A percentile compares a stretch with the other conserved stretches of the same genome.
Evolutionary conservation across 1,140 invertebrate genomes (phyloP).

Genomic region (Saccostrea echinata): DNA sequence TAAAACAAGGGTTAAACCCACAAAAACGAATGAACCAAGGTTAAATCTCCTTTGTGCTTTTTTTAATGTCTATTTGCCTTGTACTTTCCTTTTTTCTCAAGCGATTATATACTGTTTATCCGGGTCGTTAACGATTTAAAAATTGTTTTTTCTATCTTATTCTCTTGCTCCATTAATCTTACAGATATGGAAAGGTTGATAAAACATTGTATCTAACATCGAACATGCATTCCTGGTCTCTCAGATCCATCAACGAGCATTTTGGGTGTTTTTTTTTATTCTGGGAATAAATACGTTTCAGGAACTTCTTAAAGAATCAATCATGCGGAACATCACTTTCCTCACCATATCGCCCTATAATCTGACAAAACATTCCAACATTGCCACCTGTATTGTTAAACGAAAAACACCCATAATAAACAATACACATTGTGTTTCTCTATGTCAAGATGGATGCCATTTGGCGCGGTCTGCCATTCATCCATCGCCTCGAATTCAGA

Average conservation of each 20-base stretch:
- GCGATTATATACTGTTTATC: slow-evolving; percentile 12
- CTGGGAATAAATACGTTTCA: slow-evolving; percentile 15
- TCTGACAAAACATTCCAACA: slow-evolving; percentile 30
- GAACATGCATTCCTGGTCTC: slow-evolving; percentile 6
- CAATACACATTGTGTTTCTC: not conserved
- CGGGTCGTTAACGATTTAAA: not conserved
- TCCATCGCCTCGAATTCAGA: not conserved
- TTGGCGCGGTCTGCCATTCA: slow-evolving; percentile 9
- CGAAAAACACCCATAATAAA: not conserved
- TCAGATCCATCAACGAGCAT: slow-evolving; percentile 16
- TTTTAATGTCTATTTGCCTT: not conserved
- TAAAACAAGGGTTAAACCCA: not conserved
- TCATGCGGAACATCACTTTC: slow-evolving; percentile 30
- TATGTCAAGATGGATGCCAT: not conserved
- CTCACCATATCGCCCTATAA: slow-evolving; percentile 7
- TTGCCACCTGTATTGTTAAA: slow-evolving; percentile 17
- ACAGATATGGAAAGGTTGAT: not conserved
- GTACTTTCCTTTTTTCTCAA: not conserved
- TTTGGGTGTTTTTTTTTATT: slow-evolving; percentile 1
- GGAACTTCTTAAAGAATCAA: slow-evolving; percentile 2
- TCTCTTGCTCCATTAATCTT: slow-evolving; percentile 27
- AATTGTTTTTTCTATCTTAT: not conserved
- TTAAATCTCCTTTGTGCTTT: not conserved
- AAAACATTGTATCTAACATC: not conserved
- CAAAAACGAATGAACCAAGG: too few species aligned